Base-by-base conservation (phyloP, 23 tunicate species). In the Ciona savignyi region DNA sequence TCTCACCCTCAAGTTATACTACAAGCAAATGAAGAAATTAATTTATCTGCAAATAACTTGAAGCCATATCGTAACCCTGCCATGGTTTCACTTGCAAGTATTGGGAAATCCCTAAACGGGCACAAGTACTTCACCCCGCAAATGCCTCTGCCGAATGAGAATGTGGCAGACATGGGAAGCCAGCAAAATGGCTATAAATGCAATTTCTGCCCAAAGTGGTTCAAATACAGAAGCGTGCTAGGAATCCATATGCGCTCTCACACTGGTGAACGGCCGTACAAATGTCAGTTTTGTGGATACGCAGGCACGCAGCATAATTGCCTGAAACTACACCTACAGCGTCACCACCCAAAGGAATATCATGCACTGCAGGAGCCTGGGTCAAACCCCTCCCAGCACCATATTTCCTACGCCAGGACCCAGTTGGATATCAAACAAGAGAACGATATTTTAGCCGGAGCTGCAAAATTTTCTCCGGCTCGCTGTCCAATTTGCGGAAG, bases 281-380 rank as follows among this genome's bases (percentile, higher is more conserved):
- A 88, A 67, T 88, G 96, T 28, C 34, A 74, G 9, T 77, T 68
- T 30, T 88, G 96, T 67, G 84, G 72, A 1, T 88, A 88, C 49
- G 96, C 96, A 9, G 96, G 96, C 24, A 88, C 96, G 4, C 96
- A 88, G 67, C 96, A 88, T 33, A 88, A 88, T 67, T 88, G 96
- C 34, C 70, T 88, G 23, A 88, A 88, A 56, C 87, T 88, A 4
- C 96, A 88, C 79, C 71, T 88, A 26, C 96, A 88, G 48, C 75
- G 96, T 2, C 96, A 82, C 67, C 96, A 88, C 62, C 87, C 87
- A 3, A 60, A 73, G 35, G 81, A 80, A 51, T 78, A 63, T 60
- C 21, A 32, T 23, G 73, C 73, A 6, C 32, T 34, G 33, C 76
- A 72, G 32, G 29, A 48, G n/a, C 34, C 29, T 24, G 30, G 49